Evolutionary conservation across 2,113 vertebrate genomes (phyloP), one percentile per base, ranked within the genome.

Genomic region (Pelvicachromis taeniatus): DNA sequence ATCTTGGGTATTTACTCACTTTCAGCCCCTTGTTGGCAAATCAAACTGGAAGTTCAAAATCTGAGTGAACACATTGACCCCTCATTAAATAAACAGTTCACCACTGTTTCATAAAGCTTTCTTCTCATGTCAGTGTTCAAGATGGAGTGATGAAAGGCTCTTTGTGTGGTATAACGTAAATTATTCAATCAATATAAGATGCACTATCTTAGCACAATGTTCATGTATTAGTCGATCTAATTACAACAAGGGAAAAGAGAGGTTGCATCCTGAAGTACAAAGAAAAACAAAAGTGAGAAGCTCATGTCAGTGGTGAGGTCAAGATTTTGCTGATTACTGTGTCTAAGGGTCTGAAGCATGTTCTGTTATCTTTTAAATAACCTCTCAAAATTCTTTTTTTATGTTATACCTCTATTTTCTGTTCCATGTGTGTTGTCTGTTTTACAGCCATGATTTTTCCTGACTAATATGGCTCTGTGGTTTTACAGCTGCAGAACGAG

Each of bases 401-500:
- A 58, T 79, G 21, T 45, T 45, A 29, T 33, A 31, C 35, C 23
- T 31, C 7, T 14, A 5, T 63, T 40, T 23, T n/a, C 45, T 23
- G 45, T n/a, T n/a, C 50, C 5, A 9, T 52, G 6, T 42, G 5
- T 33, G 17, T 79, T 33, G n/a, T 52, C 6, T 12, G 17, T 33
- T 58, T 68, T 42, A 40, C 6, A 9, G 19, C 68, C 35, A 42
- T 50, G 26, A 48, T 17, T 65, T 70, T 58, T 53, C n/a, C 45
- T 65, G 17, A 7, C 81, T 92, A 48, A 93, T 63, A 35, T 81
- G 10, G 9, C 29, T 85, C 4, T 94, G 42, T 93, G 85, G 79
- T 91, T 95, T 93, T 59, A 42, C 95, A 99, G 98, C 94, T 99
- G 98, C 93, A 97, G 98, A 91, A 99, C 98, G 6, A 99, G 97